Base-by-base conservation (phyloP, 2,797 vertebrate genomes). In the Spinibarbus caldwelli region DNA sequence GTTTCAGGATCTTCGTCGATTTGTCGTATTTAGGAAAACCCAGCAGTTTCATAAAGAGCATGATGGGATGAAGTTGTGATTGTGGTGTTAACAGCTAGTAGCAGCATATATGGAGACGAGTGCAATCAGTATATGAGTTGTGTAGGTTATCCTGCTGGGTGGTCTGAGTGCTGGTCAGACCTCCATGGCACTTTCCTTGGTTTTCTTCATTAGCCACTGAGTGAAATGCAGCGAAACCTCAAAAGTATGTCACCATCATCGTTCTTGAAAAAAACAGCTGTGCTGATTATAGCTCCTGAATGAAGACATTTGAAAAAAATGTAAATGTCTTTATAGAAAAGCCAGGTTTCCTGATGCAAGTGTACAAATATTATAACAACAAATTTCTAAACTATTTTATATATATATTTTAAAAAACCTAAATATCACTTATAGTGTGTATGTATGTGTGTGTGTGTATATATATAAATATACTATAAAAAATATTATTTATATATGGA, bases 141-240 rank as follows among this genome's bases (percentile, higher is more conserved):
- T 86, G 71, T 34, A 87, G 80, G 88, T 85, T 86, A 82, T 78
- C 29, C 43, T 87, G 64, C 45, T 86, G 85, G 72, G 41, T 82
- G 80, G 85, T 82, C 59, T 47, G 57, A 31, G 62, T 54, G 34
- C 83, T 45, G 75, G 49, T 78, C 64, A 43, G 66, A 78, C 57
- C 79, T 81, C 59, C 78, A 75, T 23, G 54, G 36, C 26, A 23
- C 84, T 62, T 47, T 73, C 70, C 26, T 75, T 79, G 59, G 75
- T 64, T 79, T 78, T 86, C 52, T 70, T 70, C 72, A 82, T 86
- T 68, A 86, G 72, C 72, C 43, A 77, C 34, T 34, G 67, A 83
- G 68, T 52, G 31, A 78, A 76, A 83, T 31, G 43, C 43, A 67
- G 80, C 21, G 17, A 34, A 67, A 57, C 49, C 34, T 1, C 81